Evolutionary conservation across 1,140 invertebrate species (phyloP).

Genomic region (Brachionus rubens): DNA sequence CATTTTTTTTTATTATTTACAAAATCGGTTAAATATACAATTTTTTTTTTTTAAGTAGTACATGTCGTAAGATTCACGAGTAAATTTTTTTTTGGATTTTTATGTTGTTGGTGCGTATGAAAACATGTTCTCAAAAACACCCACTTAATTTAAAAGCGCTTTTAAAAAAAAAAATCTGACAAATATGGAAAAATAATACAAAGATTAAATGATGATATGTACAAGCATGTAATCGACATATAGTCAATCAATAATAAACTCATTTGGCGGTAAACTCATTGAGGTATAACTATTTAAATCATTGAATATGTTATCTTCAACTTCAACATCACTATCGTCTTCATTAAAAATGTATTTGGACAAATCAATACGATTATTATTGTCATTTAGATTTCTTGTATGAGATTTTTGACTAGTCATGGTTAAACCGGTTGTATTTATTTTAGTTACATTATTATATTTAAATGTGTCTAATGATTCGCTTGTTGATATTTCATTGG

Average conservation of each 20-base stretch:
- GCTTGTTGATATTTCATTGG: not conserved
- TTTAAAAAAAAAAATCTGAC: not conserved
- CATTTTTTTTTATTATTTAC: too few relatives aligned
- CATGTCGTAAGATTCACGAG: too few relatives aligned
- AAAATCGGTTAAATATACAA: too few relatives aligned
- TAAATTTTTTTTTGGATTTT: too few relatives aligned
- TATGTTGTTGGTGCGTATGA: too few relatives aligned
- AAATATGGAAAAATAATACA: not conserved
- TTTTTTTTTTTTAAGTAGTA: too few relatives aligned
- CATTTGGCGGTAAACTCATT: slow-evolving; percentile 30
- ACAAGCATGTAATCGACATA: too few relatives aligned
- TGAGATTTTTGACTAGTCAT: slow-evolving; percentile 41
- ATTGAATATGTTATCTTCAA: not conserved
- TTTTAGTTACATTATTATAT: not conserved
- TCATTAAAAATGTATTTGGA: slow-evolving; percentile 30
- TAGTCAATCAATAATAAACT: slow-evolving; percentile 38
- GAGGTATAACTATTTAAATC: not conserved
- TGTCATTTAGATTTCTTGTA: not conserved
- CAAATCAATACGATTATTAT: slow-evolving; percentile 28
- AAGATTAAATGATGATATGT: too few relatives aligned
- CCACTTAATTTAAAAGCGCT: too few relatives aligned
- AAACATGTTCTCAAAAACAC: too few relatives aligned
- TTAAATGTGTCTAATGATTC: too few relatives aligned
- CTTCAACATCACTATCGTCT: slow-evolving; percentile 25
- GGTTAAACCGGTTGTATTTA: not conserved